Percentiles rank a stretch among this genome's conserved stretches.
These are phyloP conservation scores for Carposina sasakii DNA, from an alignment of 1,140 invertebrate genomes.

Conservation along the genomic window DNA sequence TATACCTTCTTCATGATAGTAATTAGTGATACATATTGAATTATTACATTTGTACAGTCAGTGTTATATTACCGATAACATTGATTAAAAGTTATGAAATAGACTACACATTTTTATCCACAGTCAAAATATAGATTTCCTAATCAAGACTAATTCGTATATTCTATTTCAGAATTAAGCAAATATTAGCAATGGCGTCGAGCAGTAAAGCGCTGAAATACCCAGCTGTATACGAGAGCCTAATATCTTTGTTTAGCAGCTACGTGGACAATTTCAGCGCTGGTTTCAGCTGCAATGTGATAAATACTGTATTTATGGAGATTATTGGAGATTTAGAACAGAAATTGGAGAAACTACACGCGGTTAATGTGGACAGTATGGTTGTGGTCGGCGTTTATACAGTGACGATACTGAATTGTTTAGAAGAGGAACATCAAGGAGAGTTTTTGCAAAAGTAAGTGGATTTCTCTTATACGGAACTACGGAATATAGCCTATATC, in stretches of 20 bases:
- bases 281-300: conserved; percentile 42
- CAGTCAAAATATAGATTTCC: too few relatives aligned
- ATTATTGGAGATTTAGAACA: conserved; percentile 56
- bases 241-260: conserved; percentile 50
- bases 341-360: conserved; percentile 60
- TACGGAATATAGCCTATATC: too few relatives aligned
- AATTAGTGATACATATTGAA: too few relatives aligned
- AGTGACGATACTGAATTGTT: conserved; percentile 42
- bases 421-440: conserved; percentile 36
- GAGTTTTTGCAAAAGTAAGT: conserved; percentile 69
- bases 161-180: conserved; percentile 50
- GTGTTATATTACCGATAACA: too few relatives aligned
- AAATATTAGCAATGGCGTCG: conserved; percentile 49
- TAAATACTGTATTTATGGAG: conserved; percentile 53
- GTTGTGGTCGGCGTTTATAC: conserved; percentile 62
- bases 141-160: too few relatives aligned
- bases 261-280: conserved; percentile 55
- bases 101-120: too few relatives aligned
- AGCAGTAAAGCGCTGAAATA: conserved; percentile 48
- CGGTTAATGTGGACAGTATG: conserved; percentile 47
- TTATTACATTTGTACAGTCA: too few relatives aligned
- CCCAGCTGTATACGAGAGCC: conserved; percentile 39
- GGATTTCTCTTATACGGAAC: too few relatives aligned
- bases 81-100: too few relatives aligned
- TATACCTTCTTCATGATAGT: too few relatives aligned